Conservation (phyloP, 2,113 vertebrate species). For the Bufo bufo region DNA sequence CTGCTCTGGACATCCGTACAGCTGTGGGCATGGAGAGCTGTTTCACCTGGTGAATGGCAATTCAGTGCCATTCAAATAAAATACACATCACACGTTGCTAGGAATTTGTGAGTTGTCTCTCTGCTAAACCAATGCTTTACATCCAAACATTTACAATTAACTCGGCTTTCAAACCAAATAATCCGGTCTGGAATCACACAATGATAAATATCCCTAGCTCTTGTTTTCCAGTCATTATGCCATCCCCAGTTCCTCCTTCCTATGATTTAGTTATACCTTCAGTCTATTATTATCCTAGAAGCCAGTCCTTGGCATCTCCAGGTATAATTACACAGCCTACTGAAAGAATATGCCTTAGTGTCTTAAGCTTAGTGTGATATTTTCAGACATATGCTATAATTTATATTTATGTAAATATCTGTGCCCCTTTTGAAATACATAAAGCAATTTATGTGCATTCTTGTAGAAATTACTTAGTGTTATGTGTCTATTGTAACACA, state of each 20-base stretch:
- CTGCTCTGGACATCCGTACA: too few relatives aligned
- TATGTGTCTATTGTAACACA: slow-evolving; percentile 12
- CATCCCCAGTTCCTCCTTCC: neutral
- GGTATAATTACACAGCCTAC: slow-evolving; percentile 12
- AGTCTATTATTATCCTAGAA: slow-evolving; percentile 16
- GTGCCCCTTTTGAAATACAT: neutral
- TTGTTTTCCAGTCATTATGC: neutral
- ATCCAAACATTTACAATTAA: neutral
- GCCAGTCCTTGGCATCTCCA: neutral
- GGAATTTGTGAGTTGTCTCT: neutral
- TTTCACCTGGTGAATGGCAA: too few relatives aligned
- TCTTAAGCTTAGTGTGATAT: neutral
- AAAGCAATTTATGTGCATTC: neutral
- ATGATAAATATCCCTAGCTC: neutral
- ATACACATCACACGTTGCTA: neutral
- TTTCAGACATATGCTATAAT: neutral
- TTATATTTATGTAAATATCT: slow-evolving; percentile 3
- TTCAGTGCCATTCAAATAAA: too few relatives aligned
- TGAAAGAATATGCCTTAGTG: neutral
- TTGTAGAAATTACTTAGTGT: slow-evolving; percentile 12
- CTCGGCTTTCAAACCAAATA: neutral
- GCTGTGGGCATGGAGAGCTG: too few relatives aligned
- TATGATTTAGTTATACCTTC: neutral
- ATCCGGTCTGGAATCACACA: slow-evolving; percentile 3
- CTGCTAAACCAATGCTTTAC: neutral